Evolutionary conservation across 2,797 vertebrate species (phyloP).

Genomic region (Thunnus albacares): DNA sequence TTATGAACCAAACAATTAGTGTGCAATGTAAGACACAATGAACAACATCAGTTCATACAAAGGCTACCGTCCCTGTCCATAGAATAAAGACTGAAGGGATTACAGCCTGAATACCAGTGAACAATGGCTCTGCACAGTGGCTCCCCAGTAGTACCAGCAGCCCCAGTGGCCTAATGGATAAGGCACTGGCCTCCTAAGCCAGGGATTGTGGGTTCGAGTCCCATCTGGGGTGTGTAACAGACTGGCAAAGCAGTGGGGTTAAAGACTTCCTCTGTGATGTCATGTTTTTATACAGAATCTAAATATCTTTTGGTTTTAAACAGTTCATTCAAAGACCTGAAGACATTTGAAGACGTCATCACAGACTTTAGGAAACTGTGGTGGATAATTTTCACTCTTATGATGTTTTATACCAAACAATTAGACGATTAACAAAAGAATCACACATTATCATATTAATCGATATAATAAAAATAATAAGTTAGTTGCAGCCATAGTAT

Average conservation of each 20-base stretch:
- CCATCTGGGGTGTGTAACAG: slow-evolving; percentile 78
- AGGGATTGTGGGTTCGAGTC: slow-evolving; percentile 83
- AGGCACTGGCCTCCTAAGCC: slow-evolving; percentile 82
- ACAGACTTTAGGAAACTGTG: no score
- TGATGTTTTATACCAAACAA: no score
- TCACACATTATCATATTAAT: no score
- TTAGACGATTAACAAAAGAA: no score
- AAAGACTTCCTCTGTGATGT: no score
- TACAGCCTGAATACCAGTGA: not conserved
- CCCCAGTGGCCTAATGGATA: slow-evolving; percentile 83
- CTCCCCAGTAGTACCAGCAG: not conserved
- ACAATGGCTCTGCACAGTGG: fast-evolving
- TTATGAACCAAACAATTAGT: not conserved
- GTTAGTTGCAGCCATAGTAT: no score
- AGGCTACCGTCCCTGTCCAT: not conserved
- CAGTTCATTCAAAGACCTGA: no score
- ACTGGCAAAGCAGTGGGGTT: slow-evolving; percentile 52
- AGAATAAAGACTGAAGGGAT: not conserved
- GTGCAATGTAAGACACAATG: not conserved
- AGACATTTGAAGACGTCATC: no score
- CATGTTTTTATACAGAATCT: no score
- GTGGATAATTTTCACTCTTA: no score
- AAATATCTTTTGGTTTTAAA: no score
- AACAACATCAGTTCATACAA: not conserved
- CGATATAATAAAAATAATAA: no score